phyloP scores from a whole-genome alignment of 2,888 invertebrate species.

The Steinernema hermaphroditum region DNA sequence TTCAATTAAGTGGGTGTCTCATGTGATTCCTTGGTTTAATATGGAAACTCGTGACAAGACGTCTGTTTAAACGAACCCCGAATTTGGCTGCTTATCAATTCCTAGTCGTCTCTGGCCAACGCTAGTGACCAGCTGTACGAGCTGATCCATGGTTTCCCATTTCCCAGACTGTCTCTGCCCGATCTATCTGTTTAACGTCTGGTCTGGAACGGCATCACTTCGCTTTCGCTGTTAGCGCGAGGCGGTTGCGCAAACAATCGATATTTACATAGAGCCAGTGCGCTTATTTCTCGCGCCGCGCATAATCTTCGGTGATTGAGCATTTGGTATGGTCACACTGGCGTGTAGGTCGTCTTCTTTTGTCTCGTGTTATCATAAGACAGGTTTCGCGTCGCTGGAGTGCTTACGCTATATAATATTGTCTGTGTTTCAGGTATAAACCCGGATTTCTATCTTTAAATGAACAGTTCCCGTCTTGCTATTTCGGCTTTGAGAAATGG shows the following conservation, averaged over 20 bases:
- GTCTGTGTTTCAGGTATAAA: constrained; percentile 10
- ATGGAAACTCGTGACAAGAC: no score
- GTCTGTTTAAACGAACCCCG: no score
- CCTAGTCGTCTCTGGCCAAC: no score
- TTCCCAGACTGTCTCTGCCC: no score
- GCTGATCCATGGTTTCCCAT: no score
- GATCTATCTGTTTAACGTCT: no score
- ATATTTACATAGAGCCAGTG: background rate
- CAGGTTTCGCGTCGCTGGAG: background rate
- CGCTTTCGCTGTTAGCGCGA: no score
- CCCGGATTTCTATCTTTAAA: background rate
- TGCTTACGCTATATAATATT: background rate
- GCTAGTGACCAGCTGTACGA: no score
- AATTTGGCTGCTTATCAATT: no score
- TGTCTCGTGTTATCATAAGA: background rate
- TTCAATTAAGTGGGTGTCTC: no score
- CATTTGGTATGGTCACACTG: background rate
- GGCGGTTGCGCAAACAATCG: background rate
- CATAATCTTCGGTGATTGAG: constrained; percentile 22
- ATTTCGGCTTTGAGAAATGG: constrained; percentile 3
- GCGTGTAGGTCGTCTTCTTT: constrained; percentile 5
- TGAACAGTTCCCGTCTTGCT: background rate
- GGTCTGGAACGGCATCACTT: no score
- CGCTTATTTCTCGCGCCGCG: constrained; percentile 14
- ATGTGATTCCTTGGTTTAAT: no score